These are phyloP conservation scores for Caerostris darwini DNA, from an alignment of 1,140 invertebrate species.

Conservation along the genomic window DNA sequence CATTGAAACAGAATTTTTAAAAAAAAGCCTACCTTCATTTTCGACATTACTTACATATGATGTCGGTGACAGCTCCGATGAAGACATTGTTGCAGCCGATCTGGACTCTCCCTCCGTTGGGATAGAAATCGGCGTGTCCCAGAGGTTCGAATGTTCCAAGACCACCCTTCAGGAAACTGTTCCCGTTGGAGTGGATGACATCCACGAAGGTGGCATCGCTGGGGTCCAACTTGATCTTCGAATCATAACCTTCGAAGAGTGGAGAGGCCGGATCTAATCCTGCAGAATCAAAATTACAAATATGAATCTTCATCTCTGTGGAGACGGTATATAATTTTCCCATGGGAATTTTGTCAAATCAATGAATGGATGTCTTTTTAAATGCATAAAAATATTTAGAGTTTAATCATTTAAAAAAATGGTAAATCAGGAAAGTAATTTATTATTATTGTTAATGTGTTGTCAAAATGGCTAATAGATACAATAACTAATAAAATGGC, in stretches of 20 bases:
- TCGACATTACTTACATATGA: constrained; percentile 91
- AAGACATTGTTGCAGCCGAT: constrained; percentile 94
- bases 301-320: too few relatives aligned
- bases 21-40: too few relatives aligned
- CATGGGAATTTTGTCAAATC: too few relatives aligned
- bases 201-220: constrained; percentile 92
- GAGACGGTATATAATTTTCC: too few relatives aligned
- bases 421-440: too few relatives aligned
- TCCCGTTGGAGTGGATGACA: constrained; percentile 93
- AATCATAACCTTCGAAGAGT: constrained; percentile 91
- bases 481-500: too few relatives aligned
- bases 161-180: constrained; percentile 90
- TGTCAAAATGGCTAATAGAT: too few relatives aligned
- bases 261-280: constrained; percentile 96
- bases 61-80: constrained; percentile 93
- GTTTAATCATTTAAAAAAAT: too few relatives aligned
- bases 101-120: constrained; percentile 92
- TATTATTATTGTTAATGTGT: too few relatives aligned
- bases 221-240: constrained; percentile 89
- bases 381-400: too few relatives aligned
- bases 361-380: too few relatives aligned
- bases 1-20: too few relatives aligned
- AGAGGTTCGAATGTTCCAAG: constrained; percentile 86
- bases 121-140: constrained; percentile 90
- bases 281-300: constrained; percentile 80